Percentiles rank a stretch among this genome's conserved stretches.
These are phyloP conservation scores for Cryptoprocta ferox DNA, from an alignment of 2,797 vertebrate genomes.

Conservation along the genomic window DNA sequence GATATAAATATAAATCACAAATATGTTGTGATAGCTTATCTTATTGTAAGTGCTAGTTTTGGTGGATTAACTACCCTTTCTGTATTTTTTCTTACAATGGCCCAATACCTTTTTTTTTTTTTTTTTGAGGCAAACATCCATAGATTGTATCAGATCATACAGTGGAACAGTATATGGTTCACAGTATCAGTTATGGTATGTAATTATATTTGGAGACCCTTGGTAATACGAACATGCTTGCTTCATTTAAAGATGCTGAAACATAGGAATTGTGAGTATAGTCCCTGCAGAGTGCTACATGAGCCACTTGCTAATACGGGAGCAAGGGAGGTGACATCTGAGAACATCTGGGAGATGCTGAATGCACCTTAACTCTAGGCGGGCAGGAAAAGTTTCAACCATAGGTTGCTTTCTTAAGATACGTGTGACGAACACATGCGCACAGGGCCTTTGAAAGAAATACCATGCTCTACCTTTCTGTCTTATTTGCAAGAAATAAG, in stretches of 20 bases:
- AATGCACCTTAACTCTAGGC: conserved; percentile 40
- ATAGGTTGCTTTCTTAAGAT: conserved; percentile 69
- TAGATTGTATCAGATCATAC: not conserved
- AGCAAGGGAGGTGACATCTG: not conserved
- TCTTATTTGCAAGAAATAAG: conserved; percentile 42
- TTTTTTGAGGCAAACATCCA: not conserved
- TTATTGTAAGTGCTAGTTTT: not conserved
- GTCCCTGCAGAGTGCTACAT: not conserved
- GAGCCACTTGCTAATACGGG: not conserved
- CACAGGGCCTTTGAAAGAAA: conserved; percentile 32
- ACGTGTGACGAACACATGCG: not conserved
- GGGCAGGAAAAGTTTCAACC: conserved; percentile 42
- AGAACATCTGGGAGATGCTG: not conserved
- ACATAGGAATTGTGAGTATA: not conserved
- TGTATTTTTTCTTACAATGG: not conserved
- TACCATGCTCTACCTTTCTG: conserved; percentile 4
- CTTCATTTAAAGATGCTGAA: conserved; percentile 7
- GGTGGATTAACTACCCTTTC: not conserved
- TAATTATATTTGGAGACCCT: not conserved
- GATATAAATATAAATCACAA: not conserved
- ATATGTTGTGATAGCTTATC: not conserved
- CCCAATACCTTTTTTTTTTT: not conserved
- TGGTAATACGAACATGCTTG: not conserved
- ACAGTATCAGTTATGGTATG: not conserved
- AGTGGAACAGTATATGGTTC: not conserved